Percentiles rank a stretch among this genome's conserved stretches.
Evolutionary conservation across 92 coral and sea anemone species (phyloP).

Genomic region (Bergia puertoricense): DNA sequence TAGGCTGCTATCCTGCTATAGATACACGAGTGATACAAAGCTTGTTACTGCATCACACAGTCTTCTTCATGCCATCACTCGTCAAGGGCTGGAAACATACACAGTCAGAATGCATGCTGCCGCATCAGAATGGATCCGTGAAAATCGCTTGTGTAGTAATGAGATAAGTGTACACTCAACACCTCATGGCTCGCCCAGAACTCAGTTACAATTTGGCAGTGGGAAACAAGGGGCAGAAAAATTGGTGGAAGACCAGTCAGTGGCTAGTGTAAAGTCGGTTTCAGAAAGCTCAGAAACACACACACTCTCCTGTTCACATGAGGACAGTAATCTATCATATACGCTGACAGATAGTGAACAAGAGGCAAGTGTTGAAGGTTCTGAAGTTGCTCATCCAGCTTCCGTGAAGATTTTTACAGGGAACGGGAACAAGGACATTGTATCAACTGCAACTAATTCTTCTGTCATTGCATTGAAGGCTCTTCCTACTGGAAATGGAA

Average conservation of each 20-base stretch:
- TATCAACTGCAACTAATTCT: neutral
- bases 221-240: slow-evolving; percentile 1
- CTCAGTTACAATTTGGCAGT: slow-evolving; percentile 6
- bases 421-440: neutral
- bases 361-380: slow-evolving; percentile 14
- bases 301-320: neutral
- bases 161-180: neutral
- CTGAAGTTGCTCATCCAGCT: neutral
- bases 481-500: neutral
- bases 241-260: neutral
- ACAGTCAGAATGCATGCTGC: slow-evolving; percentile 89
- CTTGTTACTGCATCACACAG: slow-evolving; percentile 69
- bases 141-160: neutral
- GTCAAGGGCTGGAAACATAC: slow-evolving; percentile 86
- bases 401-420: neutral
- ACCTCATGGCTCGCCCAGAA: neutral
- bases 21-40: slow-evolving; percentile 78
- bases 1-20: slow-evolving; percentile 72
- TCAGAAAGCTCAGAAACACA: slow-evolving; percentile 7
- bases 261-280: neutral
- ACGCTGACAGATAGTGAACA: slow-evolving; percentile 12
- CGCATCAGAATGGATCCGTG: slow-evolving; percentile 66
- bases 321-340: neutral
- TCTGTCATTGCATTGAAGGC: neutral
- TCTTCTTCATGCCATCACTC: slow-evolving; percentile 88